Evolutionary conservation across 2,797 vertebrate genomes (phyloP).

Genomic region (Neomorphus geoffroyi): DNA sequence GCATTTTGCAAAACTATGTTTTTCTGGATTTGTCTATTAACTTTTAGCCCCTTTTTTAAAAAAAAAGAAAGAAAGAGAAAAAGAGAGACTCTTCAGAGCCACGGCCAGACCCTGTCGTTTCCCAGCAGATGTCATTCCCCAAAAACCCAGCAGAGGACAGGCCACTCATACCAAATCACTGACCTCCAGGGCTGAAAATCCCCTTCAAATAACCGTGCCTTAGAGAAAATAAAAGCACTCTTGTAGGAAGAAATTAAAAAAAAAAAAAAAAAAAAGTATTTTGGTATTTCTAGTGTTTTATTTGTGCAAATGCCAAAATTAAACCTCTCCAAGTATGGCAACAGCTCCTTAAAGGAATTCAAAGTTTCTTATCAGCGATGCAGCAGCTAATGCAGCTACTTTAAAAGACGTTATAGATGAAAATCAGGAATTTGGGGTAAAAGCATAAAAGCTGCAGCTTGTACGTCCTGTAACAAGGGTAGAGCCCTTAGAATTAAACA

Average conservation of each 20-base stretch:
- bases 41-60: neutral
- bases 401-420: neutral
- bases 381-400: neutral
- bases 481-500: neutral
- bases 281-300: neutral
- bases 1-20: neutral
- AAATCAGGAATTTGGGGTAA: neutral
- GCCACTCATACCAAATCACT: conserved; percentile 58
- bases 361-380: neutral
- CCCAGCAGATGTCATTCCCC: conserved; percentile 41
- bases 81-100: neutral
- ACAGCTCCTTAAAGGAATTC: neutral
- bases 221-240: neutral
- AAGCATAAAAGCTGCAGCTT: neutral
- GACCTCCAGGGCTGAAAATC: neutral
- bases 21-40: neutral
- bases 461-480: neutral
- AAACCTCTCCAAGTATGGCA: neutral
- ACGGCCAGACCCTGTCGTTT: fast-evolving
- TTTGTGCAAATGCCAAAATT: neutral
- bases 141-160: conserved; percentile 77
- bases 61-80: neutral
- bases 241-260: neutral
- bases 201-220: neutral
- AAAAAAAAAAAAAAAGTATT: neutral